Conservation (phyloP, 2,113 vertebrate species). For the Epinephelus cyanopodus region DNA sequence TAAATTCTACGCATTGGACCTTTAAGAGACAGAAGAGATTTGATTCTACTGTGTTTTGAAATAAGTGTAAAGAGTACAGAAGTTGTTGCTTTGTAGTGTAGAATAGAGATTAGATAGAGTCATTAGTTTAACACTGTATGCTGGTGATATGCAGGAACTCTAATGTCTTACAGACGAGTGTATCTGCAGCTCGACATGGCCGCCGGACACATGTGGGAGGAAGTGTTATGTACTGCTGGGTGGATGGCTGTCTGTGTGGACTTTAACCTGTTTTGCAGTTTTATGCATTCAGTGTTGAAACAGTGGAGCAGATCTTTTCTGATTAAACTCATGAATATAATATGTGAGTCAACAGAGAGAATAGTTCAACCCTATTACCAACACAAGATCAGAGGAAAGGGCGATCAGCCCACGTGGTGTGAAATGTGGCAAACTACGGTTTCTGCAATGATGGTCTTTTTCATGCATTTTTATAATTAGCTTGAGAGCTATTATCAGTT, state of each 20-base stretch:
- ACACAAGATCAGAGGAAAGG: not conserved
- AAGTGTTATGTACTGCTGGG: not conserved
- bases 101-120: not conserved
- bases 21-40: not conserved
- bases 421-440: not conserved
- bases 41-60: not conserved
- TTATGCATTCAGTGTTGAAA: not conserved
- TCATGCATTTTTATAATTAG: not conserved
- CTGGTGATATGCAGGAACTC: constrained; percentile 42
- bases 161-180: constrained; percentile 44
- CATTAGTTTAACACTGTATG: not conserved
- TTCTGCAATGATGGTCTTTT: not conserved
- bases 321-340: not conserved
- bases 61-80: not conserved
- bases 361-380: not conserved
- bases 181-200: constrained; percentile 32
- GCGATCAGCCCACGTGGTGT: not conserved
- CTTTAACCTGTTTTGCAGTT: constrained; percentile 18
- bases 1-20: too few relatives aligned
- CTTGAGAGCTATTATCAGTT: not conserved
- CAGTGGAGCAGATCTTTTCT: not conserved
- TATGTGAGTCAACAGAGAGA: not conserved
- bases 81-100: not conserved
- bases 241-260: not conserved
- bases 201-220: constrained; percentile 18